Evolutionary conservation across 2,113 vertebrate species (phyloP).

Genomic region (Hyperopisus bebe): DNA sequence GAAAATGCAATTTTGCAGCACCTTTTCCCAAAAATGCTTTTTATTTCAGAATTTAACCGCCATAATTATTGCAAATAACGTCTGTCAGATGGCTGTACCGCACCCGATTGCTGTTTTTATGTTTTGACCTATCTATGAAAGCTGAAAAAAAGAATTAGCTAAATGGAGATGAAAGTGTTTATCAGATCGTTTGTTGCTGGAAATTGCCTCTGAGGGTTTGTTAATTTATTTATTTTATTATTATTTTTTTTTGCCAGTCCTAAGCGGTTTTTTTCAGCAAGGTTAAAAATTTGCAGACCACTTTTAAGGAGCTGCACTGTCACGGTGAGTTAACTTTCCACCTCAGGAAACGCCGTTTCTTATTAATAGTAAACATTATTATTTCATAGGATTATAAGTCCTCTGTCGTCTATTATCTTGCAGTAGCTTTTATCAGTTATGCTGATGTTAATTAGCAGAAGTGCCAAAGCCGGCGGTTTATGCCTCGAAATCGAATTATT

Average conservation of each 20-base stretch:
- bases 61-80: conserved; percentile 28
- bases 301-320: background rate
- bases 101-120: background rate
- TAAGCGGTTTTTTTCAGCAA: background rate
- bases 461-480: background rate
- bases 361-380: conserved; percentile 8
- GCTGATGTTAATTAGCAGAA: background rate
- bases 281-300: background rate
- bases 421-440: background rate
- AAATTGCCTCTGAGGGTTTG: background rate
- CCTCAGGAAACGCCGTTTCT: background rate
- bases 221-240: conserved; percentile 3
- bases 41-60: conserved; percentile 22
- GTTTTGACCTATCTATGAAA: conserved; percentile 11
- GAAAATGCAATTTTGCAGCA: background rate
- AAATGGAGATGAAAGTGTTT: conserved; percentile 21
- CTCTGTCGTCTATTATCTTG: background rate
- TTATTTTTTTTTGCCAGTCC: background rate
- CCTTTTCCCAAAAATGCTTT: conserved; percentile 14
- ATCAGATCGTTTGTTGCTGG: conserved; percentile 10
- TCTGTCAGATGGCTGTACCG: conserved; percentile 19
- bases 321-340: background rate
- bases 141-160: conserved; percentile 15
- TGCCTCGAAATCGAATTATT: background rate
- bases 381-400: background rate